These are phyloP conservation scores for Lagopus muta DNA, from an alignment of 2,113 vertebrate genomes.

Conservation along the genomic window DNA sequence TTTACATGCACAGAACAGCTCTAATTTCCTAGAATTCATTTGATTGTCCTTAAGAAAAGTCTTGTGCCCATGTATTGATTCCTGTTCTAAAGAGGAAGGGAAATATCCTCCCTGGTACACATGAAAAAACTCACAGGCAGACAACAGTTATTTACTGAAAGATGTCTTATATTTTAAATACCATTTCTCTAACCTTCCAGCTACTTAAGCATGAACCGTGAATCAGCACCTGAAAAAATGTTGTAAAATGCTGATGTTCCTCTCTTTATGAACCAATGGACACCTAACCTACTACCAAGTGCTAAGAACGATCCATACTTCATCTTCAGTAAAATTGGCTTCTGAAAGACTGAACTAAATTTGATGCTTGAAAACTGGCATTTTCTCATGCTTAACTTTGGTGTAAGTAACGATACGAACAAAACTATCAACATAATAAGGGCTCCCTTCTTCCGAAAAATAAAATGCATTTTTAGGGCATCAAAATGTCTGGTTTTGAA, in stretches of 20 bases:
- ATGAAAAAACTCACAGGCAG: neutral
- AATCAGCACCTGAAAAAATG: neutral
- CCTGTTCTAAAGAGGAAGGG: neutral
- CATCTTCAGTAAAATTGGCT: neutral
- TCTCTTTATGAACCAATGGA: neutral
- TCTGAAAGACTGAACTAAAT: neutral
- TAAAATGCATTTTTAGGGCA: neutral
- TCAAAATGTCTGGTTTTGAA: neutral
- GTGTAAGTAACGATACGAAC: neutral
- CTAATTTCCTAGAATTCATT: neutral
- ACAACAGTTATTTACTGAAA: neutral
- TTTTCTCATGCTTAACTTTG: neutral
- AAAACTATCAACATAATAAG: neutral
- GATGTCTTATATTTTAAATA: neutral
- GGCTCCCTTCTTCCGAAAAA: neutral
- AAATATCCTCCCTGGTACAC: neutral
- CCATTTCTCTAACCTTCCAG: neutral
- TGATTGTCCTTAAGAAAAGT: neutral
- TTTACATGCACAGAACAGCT: neutral
- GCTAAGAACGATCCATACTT: neutral
- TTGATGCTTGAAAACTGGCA: neutral
- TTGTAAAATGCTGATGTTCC: rapidly evolving
- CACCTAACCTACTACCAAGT: neutral
- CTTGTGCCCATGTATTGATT: neutral
- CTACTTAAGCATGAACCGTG: neutral